Evolutionary conservation across 2,797 vertebrate species (phyloP), one percentile per base, ranked within the genome.

Genomic region (Rhinoraja longicauda): DNA sequence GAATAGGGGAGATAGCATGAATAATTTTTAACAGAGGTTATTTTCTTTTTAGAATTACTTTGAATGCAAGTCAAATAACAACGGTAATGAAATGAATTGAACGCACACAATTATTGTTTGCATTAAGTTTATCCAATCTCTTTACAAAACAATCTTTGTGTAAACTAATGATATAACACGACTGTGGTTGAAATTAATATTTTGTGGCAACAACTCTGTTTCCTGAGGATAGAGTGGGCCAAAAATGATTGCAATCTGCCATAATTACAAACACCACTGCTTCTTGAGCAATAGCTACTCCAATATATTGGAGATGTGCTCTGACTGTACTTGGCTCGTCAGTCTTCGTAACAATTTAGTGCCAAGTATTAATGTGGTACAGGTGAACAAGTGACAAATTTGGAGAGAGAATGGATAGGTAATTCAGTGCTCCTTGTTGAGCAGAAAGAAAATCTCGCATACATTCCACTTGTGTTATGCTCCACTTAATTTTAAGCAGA

Each of bases 91-190:
- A 92, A 75, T 72, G 39, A 75, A 92, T 75, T 92, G 36, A 92
- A 92, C 53, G 90, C 26, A 75, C 39, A 75, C 70, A 92, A 29
- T 53, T 8, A 75, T 92, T 92, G 90, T 92, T 92, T 92, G 70
- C 90, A 92, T 92, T 75, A 53, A n/a, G 24, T 90, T 75, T 53
- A 53, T 39, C 53, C 70, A 73, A 75, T 92, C 39, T 53, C 26
- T 36, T 36, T 10, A 8, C 39, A 29, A 19, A 73, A 92, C 70
- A 6, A 75, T 32, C 24, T 73, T 57, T 92, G 39, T 72, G 90
- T 73, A 67, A 92, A 70, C 67, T 92, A 17, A 92, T 29, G 21
- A 67, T 70, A 73, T 73, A 73, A 75, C 70, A 15, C 1, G 53
- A 92, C 45, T 45, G 36, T 15, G 53, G 67, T 39, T 92, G 72